Evolutionary conservation across 2,888 invertebrate genomes (phyloP).

Genomic region (Aspidiotus rigidus): DNA sequence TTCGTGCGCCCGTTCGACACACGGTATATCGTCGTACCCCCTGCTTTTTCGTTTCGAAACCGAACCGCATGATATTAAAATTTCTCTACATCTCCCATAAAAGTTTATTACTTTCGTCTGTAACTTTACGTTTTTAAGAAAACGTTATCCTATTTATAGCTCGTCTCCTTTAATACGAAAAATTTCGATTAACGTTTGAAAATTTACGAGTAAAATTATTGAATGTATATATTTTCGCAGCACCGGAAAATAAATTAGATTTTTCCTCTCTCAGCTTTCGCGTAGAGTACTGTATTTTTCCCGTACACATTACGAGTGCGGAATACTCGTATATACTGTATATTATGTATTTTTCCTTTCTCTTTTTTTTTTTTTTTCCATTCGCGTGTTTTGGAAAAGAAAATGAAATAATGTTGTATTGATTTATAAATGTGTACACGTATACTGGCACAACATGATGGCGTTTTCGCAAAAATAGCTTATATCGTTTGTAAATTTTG

Average conservation of each 20-base stretch:
- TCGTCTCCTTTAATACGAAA: conserved; percentile 33
- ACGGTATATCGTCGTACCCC: conserved; percentile 15
- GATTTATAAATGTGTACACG: too few species aligned
- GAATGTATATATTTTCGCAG: conserved; percentile 27
- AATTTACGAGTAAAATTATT: conserved; percentile 33
- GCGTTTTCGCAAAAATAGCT: too few species aligned
- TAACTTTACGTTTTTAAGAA: conserved; percentile 31
- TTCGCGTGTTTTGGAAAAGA: too few species aligned
- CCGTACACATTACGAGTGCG: too few species aligned
- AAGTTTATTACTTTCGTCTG: conserved; percentile 33
- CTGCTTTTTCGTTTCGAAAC: conserved; percentile 29
- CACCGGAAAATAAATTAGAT: conserved; percentile 30
- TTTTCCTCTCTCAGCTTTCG: conserved; percentile 14
- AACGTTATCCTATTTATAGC: conserved; percentile 33
- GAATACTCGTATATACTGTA: too few species aligned
- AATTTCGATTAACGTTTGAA: conserved; percentile 33
- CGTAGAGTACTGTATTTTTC: too few species aligned
- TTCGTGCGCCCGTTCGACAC: conserved; percentile 8
- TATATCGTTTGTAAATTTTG: too few species aligned
- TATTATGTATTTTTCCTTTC: too few species aligned
- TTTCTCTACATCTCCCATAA: conserved; percentile 33
- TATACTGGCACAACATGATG: too few species aligned
- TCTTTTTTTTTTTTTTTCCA: too few species aligned
- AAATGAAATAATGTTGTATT: too few species aligned
- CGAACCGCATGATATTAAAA: conserved; percentile 33